Evolutionary conservation across 2,797 vertebrate genomes (phyloP).

Genomic region (Vespertilio murinus): DNA sequence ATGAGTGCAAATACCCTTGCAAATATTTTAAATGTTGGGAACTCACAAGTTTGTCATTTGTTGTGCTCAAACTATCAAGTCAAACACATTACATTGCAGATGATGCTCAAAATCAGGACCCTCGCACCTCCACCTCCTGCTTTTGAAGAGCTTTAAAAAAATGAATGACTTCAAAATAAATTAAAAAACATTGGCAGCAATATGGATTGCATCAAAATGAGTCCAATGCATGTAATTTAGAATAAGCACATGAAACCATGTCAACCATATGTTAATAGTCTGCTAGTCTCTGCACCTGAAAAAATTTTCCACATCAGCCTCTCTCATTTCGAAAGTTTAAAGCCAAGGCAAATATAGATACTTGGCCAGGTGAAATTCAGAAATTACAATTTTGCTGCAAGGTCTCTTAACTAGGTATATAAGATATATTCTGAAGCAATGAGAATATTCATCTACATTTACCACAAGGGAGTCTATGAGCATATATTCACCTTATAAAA

Average conservation of each 20-base stretch:
- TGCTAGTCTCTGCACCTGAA: slow-evolving; percentile 9
- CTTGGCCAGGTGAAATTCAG: slow-evolving; percentile 57
- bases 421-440: slow-evolving; percentile 54
- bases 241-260: slow-evolving; percentile 44
- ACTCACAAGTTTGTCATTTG: neutral
- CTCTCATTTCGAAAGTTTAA: slow-evolving; percentile 47
- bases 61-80: neutral
- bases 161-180: slow-evolving; percentile 36
- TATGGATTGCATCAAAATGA: neutral
- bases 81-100: slow-evolving; percentile 12
- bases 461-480: slow-evolving; percentile 56
- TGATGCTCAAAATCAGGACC: neutral
- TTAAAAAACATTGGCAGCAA: slow-evolving; percentile 45
- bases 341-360: slow-evolving; percentile 48
- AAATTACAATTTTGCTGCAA: slow-evolving; percentile 62
- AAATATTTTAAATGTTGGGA: slow-evolving; percentile 8
- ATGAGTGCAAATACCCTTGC: slow-evolving; percentile 12
- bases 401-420: slow-evolving; percentile 65
- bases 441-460: slow-evolving; percentile 68
- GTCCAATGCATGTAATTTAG: slow-evolving; percentile 27
- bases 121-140: neutral
- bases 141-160: neutral
- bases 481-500: slow-evolving; percentile 48
- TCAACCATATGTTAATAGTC: slow-evolving; percentile 45
- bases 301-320: slow-evolving; percentile 46